These are phyloP conservation scores for Momotus momota DNA, from an alignment of 2,797 vertebrate genomes.

Conservation along the genomic window DNA sequence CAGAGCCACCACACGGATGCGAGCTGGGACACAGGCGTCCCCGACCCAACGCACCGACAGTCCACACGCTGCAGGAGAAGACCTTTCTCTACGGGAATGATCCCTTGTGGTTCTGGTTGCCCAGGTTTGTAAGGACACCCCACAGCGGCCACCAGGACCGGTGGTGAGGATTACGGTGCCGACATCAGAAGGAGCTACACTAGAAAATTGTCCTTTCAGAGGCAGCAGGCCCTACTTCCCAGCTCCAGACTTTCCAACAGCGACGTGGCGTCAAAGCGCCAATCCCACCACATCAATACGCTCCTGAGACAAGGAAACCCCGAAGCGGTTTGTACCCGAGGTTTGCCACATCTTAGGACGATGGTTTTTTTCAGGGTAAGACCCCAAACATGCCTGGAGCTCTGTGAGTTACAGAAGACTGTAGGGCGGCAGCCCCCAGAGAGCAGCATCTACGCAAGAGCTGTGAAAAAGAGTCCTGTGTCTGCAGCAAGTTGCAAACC, in stretches of 20 bases:
- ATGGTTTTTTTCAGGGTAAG: not conserved
- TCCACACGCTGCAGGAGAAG: not conserved
- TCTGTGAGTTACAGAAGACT: not conserved
- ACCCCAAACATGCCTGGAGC: not conserved
- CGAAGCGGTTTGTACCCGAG: not conserved
- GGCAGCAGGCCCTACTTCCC: not conserved
- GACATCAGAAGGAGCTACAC: not conserved
- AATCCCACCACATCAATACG: accelerated
- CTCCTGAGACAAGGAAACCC: not conserved
- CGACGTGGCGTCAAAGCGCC: not conserved
- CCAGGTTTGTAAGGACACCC: not conserved
- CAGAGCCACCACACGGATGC: not conserved
- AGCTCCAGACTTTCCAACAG: accelerated
- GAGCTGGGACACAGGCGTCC: not conserved
- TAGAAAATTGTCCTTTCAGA: not conserved
- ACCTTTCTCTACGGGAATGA: not conserved
- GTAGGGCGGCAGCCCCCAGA: not conserved
- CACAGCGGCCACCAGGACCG: not conserved
- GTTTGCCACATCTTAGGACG: not conserved
- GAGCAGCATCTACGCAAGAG: not conserved
- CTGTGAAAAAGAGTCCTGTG: not conserved
- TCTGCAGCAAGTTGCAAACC: not conserved
- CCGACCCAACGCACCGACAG: not conserved
- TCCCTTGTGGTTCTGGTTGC: not conserved
- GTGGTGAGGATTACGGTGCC: not conserved